Base-by-base conservation (phyloP, 2,797 vertebrate species). In the Alectoris magna region DNA sequence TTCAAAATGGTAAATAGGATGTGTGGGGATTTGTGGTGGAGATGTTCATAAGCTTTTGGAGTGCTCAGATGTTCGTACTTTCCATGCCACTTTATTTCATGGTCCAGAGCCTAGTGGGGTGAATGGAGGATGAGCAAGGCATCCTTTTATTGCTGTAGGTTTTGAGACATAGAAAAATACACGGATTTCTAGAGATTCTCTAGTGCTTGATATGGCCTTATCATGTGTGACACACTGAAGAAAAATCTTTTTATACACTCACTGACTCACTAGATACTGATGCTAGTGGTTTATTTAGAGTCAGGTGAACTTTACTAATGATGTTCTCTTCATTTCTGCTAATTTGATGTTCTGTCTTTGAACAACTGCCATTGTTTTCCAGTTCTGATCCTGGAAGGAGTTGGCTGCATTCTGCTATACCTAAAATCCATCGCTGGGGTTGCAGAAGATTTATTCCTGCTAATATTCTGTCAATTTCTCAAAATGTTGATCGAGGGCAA, bases 391-490 rank as follows among this genome's bases (percentile, higher is more conserved):
- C 17, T 91, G 60, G 19, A 68, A 87, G 46, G 86, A 87, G 22
- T 6, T 74, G n/a, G 4, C 49, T 78, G 63, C 1, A 0, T 91
- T 81, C 27, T 91, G 15, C 27, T 76, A 38, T 43, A 86, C 46
- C 9, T 73, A 53, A 84, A 90, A 86, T 88, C 51, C 18, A 48
- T 87, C 58, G 58, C 34, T 82, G 24, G 46, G 41, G 23, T 62
- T 88, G 51, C 58, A 62, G 62, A 77, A 87, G 59, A 58, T 87
- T 92, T 91, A 84, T 92, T 86, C 53, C 41, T 76, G 23, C 73
- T 94, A 71, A 49, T 82, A 34, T 82, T 88, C 68, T 53, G 51
- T 53, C 51, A 75, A 60, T 86, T 63, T 79, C 83, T 91, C 56
- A 92, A 53, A 87, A 84, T 27, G 68, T 19, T 70, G 49, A 82